Evolutionary conservation across 30 jellyfish, hydroid and myxozoan genomes (phyloP).

Genomic region (Aurelia coerulea): DNA sequence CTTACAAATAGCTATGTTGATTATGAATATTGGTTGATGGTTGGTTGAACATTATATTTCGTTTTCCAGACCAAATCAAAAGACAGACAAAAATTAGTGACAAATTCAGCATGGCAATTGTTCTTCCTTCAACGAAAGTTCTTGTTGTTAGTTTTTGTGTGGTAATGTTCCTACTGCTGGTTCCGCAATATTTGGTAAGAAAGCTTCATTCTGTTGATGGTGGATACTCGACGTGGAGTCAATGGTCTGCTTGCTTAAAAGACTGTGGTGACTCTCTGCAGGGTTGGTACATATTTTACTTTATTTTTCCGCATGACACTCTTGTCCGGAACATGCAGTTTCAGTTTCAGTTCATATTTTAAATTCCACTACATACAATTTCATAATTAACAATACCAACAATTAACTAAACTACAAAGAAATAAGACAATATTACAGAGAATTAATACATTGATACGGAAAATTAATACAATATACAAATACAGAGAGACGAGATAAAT

Average conservation of each 20-base stretch:
- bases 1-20: no score
- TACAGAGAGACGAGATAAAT: no score
- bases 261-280: slow-evolving; percentile 45
- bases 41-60: background rate
- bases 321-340: no score
- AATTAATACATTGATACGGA: no score
- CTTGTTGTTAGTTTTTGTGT: background rate
- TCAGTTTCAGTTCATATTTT: no score
- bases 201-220: slow-evolving; percentile 68
- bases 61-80: background rate
- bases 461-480: no score
- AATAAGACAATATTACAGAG: no score
- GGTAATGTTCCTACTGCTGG: slow-evolving; percentile 19
- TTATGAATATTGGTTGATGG: no score
- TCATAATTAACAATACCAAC: no score
- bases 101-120: slow-evolving; percentile 26
- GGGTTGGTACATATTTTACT: background rate
- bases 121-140: slow-evolving; percentile 19
- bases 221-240: slow-evolving; percentile 75
- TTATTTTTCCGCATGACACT: no score
- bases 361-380: no score
- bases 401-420: no score
- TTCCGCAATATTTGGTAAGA: slow-evolving; percentile 23
- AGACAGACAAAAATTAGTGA: background rate
- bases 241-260: slow-evolving; percentile 63